A percentile compares a stretch with the other conserved stretches of the same genome.
Evolutionary conservation across 2,888 invertebrate species (phyloP).

Genomic region (Drosophila heteroneura): DNA sequence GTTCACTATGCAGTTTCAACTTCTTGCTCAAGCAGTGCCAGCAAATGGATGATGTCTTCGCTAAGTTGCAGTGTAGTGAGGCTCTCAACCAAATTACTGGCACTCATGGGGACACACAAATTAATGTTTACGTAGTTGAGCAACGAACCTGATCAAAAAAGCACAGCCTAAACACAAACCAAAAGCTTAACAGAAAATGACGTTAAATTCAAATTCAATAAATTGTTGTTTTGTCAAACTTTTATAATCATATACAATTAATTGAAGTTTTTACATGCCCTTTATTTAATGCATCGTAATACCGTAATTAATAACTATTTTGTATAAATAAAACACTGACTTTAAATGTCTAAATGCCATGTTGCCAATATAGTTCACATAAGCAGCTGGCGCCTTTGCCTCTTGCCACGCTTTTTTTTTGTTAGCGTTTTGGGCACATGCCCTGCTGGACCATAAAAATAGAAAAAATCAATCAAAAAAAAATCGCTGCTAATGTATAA

Average conservation of each 20-base stretch:
- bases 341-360: background rate
- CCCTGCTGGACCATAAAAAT: conserved; percentile 34
- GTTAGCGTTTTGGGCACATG: background rate
- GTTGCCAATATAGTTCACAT: background rate
- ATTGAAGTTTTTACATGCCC: background rate
- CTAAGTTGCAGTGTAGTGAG: background rate
- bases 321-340: background rate
- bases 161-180: background rate
- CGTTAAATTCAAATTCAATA: background rate
- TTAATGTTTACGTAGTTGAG: background rate
- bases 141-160: background rate
- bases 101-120: background rate
- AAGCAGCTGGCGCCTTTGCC: background rate
- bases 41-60: background rate
- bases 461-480: conserved; percentile 55
- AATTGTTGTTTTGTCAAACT: background rate
- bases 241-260: background rate
- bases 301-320: background rate
- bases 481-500: conserved; percentile 8
- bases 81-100: background rate
- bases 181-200: background rate
- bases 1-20: background rate
- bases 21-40: conserved; percentile 5
- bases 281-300: background rate
- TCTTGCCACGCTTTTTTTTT: conserved; percentile 1